Base-by-base conservation (phyloP, 2,113 vertebrate species). In the Eulemur macaco region DNA sequence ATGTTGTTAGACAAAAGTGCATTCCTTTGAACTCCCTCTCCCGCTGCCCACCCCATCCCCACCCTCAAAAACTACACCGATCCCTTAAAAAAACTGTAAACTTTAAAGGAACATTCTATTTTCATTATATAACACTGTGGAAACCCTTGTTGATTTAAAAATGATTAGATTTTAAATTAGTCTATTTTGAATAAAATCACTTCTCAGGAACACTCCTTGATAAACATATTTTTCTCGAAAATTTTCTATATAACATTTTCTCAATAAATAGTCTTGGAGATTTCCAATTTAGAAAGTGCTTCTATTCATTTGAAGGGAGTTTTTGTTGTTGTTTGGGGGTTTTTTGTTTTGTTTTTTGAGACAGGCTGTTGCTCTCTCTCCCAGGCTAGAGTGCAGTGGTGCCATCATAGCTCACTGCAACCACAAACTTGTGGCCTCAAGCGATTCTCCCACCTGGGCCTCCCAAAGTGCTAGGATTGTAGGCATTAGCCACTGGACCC, bases 121-220 rank as follows among this genome's bases (percentile, higher is more conserved):
- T 78, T 66, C 54, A 42, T 86, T 90, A 93, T 31, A 73, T 25
- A 64, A 39, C 54, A 77, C 14, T 92, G 21, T 58, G 39, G 91
- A 69, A 83, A 34, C 23, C 37, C 17, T 39, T 71, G 29, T 18
- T 94, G 77, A 52, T 50, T 78, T 91, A 54, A 91, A 97, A 54
- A 37, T 39, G 27, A 80, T 1, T 56, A 1, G 37, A 54, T 77
- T 94, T 89, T 71, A 81, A 96, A 92, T 68, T 71, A 81, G 47
- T 82, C 5, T 60, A 23, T 86, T 95, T 86, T 77, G 23, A 93
- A 87, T 84, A 58, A 97, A 87, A 73, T 84, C 31, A 68, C 63
- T 87, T 50, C 21, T 76, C 34, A 31, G 47, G 45, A 83, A 93
- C n/a, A 92, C 4, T 86, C 14, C 34, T 89, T 89, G 69, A 15